phyloP scores from a whole-genome alignment of 2,888 invertebrate genomes.

The Idaea dimidiata region DNA sequence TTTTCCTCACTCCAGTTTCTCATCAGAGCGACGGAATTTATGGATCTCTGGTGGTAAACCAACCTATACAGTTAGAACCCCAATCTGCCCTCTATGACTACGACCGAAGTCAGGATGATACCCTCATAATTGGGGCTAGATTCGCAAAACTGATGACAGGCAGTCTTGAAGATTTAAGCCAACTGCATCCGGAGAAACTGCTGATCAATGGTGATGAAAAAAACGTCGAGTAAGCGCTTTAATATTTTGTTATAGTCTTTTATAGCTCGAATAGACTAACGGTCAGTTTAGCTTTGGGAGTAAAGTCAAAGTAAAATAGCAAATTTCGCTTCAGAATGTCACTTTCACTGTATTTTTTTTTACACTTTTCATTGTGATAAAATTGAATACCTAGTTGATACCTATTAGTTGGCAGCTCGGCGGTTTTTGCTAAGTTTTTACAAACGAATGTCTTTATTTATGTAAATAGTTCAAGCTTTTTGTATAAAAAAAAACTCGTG shows the following conservation, averaged over 20 bases:
- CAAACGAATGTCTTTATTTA: neutral
- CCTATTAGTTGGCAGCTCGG: too few species aligned
- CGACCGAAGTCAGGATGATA: conserved; percentile 68
- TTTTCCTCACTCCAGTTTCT: conserved; percentile 60
- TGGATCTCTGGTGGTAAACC: conserved; percentile 80
- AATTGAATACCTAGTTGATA: too few species aligned
- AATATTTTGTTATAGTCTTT: neutral
- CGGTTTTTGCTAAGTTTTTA: too few species aligned
- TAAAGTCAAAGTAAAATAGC: neutral
- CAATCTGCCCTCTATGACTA: conserved; percentile 66
- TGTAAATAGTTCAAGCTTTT: neutral
- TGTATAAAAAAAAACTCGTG: neutral
- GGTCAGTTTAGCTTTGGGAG: neutral
- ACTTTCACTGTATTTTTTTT: neutral
- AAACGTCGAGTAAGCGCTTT: conserved; percentile 55
- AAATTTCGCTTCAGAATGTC: neutral
- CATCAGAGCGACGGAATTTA: conserved; percentile 82
- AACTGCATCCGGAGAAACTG: conserved; percentile 59
- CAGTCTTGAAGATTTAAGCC: conserved; percentile 56
- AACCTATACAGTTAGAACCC: conserved; percentile 66
- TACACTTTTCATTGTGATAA: too few species aligned
- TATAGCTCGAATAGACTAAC: neutral
- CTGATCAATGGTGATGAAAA: conserved; percentile 55
- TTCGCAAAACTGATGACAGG: conserved; percentile 80
- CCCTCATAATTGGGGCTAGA: conserved; percentile 73